Conservation (phyloP, 2,797 vertebrate species). For the Trachops cirrhosus region DNA sequence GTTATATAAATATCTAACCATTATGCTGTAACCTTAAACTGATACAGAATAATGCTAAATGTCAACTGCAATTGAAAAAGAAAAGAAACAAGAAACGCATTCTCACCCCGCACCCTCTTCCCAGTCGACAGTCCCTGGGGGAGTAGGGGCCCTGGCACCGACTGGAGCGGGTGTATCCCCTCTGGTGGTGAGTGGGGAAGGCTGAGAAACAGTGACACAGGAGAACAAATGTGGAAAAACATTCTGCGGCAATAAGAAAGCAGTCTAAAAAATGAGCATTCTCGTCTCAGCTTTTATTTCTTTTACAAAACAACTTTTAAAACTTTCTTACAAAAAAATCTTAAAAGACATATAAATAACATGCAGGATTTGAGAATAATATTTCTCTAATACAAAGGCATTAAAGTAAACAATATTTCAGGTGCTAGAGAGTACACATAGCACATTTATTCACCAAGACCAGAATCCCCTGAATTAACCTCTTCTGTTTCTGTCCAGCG, state of each 20-base stretch:
- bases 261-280: not conserved
- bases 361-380: not conserved
- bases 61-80: not conserved
- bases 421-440: not conserved
- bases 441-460: conserved; percentile 52
- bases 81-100: not conserved
- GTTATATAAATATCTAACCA: not conserved
- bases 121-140: not conserved
- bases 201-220: not conserved
- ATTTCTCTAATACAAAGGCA: conserved; percentile 39
- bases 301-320: conserved; percentile 49
- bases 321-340: conserved; percentile 55
- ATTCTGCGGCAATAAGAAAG: not conserved
- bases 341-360: conserved; percentile 48
- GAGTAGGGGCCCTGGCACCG: accelerated
- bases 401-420: conserved; percentile 19
- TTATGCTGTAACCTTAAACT: not conserved
- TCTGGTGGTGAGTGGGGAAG: too few relatives aligned
- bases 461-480: conserved; percentile 34
- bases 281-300: conserved; percentile 54
- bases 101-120: not conserved
- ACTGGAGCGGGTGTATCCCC: not conserved
- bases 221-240: not conserved
- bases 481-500: conserved; percentile 73
- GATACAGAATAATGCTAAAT: not conserved